These are phyloP conservation scores for Tricholaema leucomelas DNA, from an alignment of 2,113 vertebrate species.

Conservation along the genomic window DNA sequence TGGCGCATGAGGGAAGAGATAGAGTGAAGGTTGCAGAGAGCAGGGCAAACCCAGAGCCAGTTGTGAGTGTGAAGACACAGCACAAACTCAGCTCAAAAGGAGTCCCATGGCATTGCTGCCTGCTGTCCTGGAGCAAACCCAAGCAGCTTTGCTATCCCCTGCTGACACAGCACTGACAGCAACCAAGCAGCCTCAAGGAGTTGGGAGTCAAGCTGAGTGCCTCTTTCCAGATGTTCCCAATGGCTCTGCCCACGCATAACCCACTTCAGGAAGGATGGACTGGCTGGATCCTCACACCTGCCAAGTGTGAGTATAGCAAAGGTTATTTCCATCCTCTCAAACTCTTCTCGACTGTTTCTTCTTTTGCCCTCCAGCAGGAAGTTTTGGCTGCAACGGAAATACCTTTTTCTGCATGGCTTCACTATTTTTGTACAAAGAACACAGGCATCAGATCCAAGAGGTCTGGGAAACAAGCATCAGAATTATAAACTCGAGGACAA, in stretches of 20 bases:
- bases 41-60: not conserved
- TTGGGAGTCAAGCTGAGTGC: not conserved
- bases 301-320: not conserved
- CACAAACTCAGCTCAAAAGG: not conserved
- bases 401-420: not conserved
- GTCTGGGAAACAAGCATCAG: not conserved
- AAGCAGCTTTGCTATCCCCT: not conserved
- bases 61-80: not conserved
- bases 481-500: not conserved
- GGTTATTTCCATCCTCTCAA: not conserved
- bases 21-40: rapidly evolving
- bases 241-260: not conserved
- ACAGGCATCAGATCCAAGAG: not conserved
- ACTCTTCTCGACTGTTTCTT: not conserved
- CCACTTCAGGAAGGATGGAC: not conserved
- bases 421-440: not conserved
- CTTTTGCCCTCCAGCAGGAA: not conserved
- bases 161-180: not conserved
- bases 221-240: not conserved
- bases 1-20: rapidly evolving
- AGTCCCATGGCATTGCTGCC: rapidly evolving
- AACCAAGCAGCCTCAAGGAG: not conserved
- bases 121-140: not conserved
- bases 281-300: not conserved
- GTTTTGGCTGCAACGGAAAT: not conserved